Evolutionary conservation across 2,797 vertebrate species (phyloP), one percentile per base, ranked within the genome.

Genomic region (Euthynnus affinis): DNA sequence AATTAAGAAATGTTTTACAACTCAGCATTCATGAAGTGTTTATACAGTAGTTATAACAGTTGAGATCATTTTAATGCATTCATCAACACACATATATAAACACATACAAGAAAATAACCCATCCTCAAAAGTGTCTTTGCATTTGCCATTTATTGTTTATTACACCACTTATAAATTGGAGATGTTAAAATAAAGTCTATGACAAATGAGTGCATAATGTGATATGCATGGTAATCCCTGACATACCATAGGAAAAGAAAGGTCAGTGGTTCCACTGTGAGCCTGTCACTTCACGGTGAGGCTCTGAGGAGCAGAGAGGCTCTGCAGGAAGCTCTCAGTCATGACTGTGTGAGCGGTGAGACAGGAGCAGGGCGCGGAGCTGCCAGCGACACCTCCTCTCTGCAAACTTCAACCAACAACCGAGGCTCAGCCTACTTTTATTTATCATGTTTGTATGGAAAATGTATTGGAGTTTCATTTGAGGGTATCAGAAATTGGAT

Each of bases 291-390:
- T 74, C 65, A 79, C 71, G 3, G 13, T 48, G 59, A 22, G 80
- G 56, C 58, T 74, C 44, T 59, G 34, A 61, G 79, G 61, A 80
- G 77, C 70, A 44, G 59, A 53, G 66, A 52, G 68, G 56, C 72
- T 85, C 63, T 62, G 84, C 73, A 57, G 77, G 80, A 82, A 73
- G 82, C 77, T 78, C 77, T 78, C 83, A 89, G 78, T 87, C 79
- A 66, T 70, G 77, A 70, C 37, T 27, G 66, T 59, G 77, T 61
- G 84, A 64, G 82, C 88, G 60, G 56, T 55, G 77, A 83, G 81
- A 65, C 85, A 27, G 84, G 62, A 87, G 81, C 87, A 75, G 71
- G 52, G 63, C 65, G 74, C 65, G 18, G 70, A 86, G 87, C 74
- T 67, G 85, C 72, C 53, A 62, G 74, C 40, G 74, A 57, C 80